phyloP scores from a whole-genome alignment of 2,113 vertebrate species.

The Heterotilapia buettikoferi region DNA sequence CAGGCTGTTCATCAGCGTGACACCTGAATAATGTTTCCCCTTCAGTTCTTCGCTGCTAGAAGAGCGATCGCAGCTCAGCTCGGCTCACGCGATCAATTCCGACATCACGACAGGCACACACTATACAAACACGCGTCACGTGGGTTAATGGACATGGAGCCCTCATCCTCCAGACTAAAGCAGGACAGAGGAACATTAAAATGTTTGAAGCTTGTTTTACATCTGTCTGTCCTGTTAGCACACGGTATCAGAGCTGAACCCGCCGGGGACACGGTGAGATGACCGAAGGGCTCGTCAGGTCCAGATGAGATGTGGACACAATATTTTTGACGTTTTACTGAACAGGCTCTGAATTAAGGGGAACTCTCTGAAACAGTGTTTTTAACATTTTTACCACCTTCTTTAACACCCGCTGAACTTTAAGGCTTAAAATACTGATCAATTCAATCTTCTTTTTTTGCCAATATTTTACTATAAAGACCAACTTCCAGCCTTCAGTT shows the following conservation, averaged over 20 bases:
- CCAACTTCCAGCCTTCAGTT: neutral
- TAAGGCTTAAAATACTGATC: accelerated
- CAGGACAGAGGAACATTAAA: neutral
- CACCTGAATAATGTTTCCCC: neutral
- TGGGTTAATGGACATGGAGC: too few relatives aligned
- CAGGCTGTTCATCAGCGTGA: neutral
- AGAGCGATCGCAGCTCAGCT: neutral
- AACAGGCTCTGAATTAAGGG: neutral
- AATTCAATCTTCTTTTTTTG: neutral
- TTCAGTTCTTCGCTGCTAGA: neutral
- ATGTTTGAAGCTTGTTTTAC: neutral
- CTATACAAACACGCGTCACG: neutral
- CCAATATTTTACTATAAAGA: neutral
- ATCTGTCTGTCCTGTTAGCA: neutral
- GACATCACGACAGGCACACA: neutral
- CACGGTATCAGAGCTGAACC: neutral
- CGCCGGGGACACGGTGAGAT: neutral
- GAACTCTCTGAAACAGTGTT: neutral
- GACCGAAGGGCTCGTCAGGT: neutral
- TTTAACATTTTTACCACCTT: neutral
- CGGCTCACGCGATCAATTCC: neutral
- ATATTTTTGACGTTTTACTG: neutral
- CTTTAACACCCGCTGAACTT: accelerated
- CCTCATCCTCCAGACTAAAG: neutral
- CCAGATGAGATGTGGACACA: neutral